Evolutionary conservation across 1,140 invertebrate genomes (phyloP).

Genomic region (Halotydeus destructor): DNA sequence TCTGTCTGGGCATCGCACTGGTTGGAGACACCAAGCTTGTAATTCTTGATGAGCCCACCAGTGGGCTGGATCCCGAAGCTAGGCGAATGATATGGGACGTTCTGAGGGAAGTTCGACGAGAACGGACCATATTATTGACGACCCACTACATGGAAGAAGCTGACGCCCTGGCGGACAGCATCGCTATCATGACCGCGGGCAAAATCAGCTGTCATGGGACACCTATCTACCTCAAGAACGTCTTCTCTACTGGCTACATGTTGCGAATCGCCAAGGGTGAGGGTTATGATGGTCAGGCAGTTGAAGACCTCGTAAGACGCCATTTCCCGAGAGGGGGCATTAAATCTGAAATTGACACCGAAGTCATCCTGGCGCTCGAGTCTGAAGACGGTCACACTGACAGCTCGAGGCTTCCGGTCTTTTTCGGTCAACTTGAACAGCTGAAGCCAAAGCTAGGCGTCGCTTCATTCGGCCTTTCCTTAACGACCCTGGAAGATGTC

Average conservation of each 20-base stretch:
- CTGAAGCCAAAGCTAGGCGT: slow-evolving; percentile 38
- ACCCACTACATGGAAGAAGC: slow-evolving; percentile 99
- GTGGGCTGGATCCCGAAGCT: slow-evolving; percentile 33
- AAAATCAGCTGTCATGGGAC: slow-evolving; percentile 30
- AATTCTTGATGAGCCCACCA: slow-evolving; percentile 20
- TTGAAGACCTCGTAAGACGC: not conserved
- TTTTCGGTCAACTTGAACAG: slow-evolving; percentile 41
- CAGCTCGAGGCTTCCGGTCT: slow-evolving; percentile 33
- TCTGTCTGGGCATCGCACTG: slow-evolving; percentile 68
- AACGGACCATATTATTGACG: slow-evolving; percentile 62
- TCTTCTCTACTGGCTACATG: slow-evolving; percentile 22
- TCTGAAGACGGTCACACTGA: too few relatives aligned
- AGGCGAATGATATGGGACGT: slow-evolving; percentile 38
- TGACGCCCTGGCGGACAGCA: slow-evolving; percentile 38
- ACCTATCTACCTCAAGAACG: slow-evolving; percentile 31
- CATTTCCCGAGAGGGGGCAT: slow-evolving; percentile 9
- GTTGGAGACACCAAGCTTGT: slow-evolving; percentile 31
- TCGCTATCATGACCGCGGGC: slow-evolving; percentile 34
- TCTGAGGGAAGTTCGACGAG: slow-evolving; percentile 17
- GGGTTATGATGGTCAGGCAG: not conserved
- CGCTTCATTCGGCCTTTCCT: slow-evolving; percentile 48
- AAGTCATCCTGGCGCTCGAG: too few relatives aligned
- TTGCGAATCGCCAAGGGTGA: slow-evolving; percentile 8
- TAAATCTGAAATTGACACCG: slow-evolving; percentile 20
- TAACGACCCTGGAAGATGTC: slow-evolving; percentile 66